A percentile compares a stretch with the other conserved stretches of the same genome.
Evolutionary conservation across 2,888 invertebrate genomes (phyloP).

Genomic region (Diplolepis rosae): DNA sequence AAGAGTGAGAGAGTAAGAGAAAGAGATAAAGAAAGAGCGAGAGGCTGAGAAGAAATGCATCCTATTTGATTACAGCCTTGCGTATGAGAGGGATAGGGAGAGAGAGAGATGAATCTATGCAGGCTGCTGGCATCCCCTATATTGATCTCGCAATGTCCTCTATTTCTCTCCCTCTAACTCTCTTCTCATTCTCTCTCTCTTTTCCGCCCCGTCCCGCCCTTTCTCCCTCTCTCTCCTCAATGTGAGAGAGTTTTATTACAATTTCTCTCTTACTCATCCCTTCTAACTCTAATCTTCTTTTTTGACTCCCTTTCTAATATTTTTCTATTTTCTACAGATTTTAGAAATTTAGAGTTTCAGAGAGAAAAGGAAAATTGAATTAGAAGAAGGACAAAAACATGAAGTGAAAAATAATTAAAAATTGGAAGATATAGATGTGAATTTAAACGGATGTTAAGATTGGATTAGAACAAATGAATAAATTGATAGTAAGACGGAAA

Average conservation of each 20-base stretch:
- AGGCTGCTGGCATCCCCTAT: slow-evolving; percentile 49
- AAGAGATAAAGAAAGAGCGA: not conserved
- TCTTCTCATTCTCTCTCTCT: slow-evolving; percentile 26
- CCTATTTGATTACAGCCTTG: slow-evolving; percentile 25
- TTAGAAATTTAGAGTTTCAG: not conserved
- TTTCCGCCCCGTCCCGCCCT: slow-evolving; percentile 40
- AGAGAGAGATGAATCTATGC: no score
- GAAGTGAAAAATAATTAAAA: no score
- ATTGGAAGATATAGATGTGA: no score
- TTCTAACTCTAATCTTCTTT: slow-evolving; percentile 40
- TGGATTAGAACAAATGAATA: no score
- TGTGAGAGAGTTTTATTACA: slow-evolving; percentile 11
- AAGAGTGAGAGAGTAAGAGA: not conserved
- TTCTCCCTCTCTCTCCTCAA: slow-evolving; percentile 31
- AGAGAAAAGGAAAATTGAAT: not conserved
- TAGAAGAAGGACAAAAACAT: no score
- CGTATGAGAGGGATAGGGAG: slow-evolving; percentile 31
- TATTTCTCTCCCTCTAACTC: slow-evolving; percentile 36
- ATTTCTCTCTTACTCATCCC: slow-evolving; percentile 30
- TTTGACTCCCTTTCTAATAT: slow-evolving; percentile 28
- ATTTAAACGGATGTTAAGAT: no score
- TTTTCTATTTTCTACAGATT: not conserved
- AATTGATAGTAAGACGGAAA: slow-evolving; percentile 22
- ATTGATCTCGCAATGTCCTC: slow-evolving; percentile 50
- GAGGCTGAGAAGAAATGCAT: slow-evolving; percentile 3